phyloP scores from a whole-genome alignment of 2,113 vertebrate species.

The Pitta sordida region DNA sequence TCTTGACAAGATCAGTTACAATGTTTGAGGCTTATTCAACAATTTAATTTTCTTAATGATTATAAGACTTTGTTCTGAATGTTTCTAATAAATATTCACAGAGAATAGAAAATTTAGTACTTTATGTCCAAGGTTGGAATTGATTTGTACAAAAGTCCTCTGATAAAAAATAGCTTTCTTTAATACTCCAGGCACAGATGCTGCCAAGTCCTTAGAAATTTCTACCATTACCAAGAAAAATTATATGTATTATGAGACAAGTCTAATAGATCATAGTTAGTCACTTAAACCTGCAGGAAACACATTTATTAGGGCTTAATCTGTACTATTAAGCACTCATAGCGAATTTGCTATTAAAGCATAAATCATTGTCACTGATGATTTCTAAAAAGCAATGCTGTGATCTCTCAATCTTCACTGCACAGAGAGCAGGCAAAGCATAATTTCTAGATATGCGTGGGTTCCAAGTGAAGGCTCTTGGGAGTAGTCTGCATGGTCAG shows the following conservation, averaged over 20 bases:
- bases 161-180: slow-evolving; percentile 34
- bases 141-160: slow-evolving; percentile 27
- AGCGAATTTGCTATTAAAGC: slow-evolving; percentile 48
- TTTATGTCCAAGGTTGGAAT: slow-evolving; percentile 34
- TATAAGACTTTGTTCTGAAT: neutral
- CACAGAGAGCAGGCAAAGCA: neutral
- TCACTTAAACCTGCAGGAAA: slow-evolving; percentile 59
- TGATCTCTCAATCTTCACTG: neutral
- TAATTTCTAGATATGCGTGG: neutral
- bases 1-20: neutral
- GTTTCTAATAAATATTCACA: neutral
- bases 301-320: slow-evolving; percentile 60
- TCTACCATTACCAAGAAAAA: slow-evolving; percentile 41
- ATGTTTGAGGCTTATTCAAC: slow-evolving; percentile 44
- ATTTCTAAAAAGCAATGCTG: neutral
- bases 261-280: slow-evolving; percentile 50
- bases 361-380: slow-evolving; percentile 56
- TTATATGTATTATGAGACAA: slow-evolving; percentile 47
- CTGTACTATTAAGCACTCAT: slow-evolving; percentile 54
- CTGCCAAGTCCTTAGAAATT: slow-evolving; percentile 54
- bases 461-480: neutral
- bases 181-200: slow-evolving; percentile 33
- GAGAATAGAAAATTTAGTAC: slow-evolving; percentile 10
- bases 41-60: slow-evolving; percentile 43
- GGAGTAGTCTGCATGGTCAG: neutral